These are phyloP conservation scores for Sarcophaga peregrina DNA, from an alignment of 1,140 invertebrate species.

Conservation along the genomic window DNA sequence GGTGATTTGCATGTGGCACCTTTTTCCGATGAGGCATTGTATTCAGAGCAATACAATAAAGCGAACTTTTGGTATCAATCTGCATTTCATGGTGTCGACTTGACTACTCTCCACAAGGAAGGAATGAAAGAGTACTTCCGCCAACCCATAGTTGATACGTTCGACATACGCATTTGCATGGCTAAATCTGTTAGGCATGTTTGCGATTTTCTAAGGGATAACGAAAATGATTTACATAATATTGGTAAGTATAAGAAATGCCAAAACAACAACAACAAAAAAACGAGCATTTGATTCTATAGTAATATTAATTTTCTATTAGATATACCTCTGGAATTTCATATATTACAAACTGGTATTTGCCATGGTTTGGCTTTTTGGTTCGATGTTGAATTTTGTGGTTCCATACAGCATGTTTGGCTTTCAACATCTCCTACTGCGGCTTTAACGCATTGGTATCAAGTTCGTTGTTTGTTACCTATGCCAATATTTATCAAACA, in stretches of 20 bases:
- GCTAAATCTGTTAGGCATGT: slow-evolving; percentile 93
- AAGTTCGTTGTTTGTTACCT: slow-evolving; percentile 95
- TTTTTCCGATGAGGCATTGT: slow-evolving; percentile 97
- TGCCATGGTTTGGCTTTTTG: slow-evolving; percentile 98
- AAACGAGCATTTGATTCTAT: not conserved
- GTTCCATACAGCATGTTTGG: slow-evolving; percentile 91
- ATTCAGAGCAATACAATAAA: slow-evolving; percentile 98
- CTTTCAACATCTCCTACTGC: slow-evolving; percentile 98
- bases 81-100: slow-evolving; percentile 97
- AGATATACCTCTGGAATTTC: slow-evolving; percentile 95
- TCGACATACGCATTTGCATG: slow-evolving; percentile 97
- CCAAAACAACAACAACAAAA: too few relatives aligned
- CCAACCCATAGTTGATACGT: slow-evolving; percentile 99
- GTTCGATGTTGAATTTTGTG: slow-evolving; percentile 99
- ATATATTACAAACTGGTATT: slow-evolving; percentile 90
- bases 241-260: slow-evolving; percentile 73
- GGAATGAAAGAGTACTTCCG: slow-evolving; percentile 98
- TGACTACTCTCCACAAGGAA: slow-evolving; percentile 88
- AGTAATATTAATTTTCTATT: not conserved
- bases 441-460: slow-evolving; percentile 99
- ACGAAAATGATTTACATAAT: slow-evolving; percentile 94
- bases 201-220: slow-evolving; percentile 94
- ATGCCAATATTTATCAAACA: slow-evolving; percentile 95
- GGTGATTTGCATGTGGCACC: slow-evolving; percentile 98
- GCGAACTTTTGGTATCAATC: slow-evolving; percentile 99